Base-by-base conservation (phyloP, 2,797 vertebrate genomes). In the Sebastes umbrosus region DNA sequence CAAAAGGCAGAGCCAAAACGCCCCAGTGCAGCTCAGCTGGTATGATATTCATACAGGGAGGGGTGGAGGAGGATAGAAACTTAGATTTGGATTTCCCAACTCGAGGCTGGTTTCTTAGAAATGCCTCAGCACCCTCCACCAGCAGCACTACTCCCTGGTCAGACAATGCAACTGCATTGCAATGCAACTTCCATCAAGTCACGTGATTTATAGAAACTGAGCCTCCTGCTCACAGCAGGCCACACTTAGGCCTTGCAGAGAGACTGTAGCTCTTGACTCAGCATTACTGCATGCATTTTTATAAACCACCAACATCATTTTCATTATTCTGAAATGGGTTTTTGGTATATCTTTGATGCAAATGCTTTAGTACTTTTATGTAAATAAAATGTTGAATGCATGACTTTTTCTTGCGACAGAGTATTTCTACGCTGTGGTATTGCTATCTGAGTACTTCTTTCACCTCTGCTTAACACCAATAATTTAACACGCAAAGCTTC, bases 181-280 rank as follows among this genome's bases (percentile, higher is more conserved):
- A 8, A 1, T 5, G 8, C 4, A 9, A 88, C 12, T 39, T 88
- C 79, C 67, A 6, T 22, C 5, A 83, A 93, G 85, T 90, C 91
- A 93, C 82, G 83, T 93, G 91, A 83, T 92, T 93, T 90, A 65
- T 0, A n/a, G 55, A 89, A 91, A 93, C 70, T 70, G 25, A 54
- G 76, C 39, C 81, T 78, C 1, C 2, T 20, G 63, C 1, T 70
- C 11, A 12, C 4, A 73, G 80, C 46, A 74, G 46, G 50, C 59
- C 46, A n/a, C 8, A 59, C 6, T 25, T 3, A 46, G 43, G 50
- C 13, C 24, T 27, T 3, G 27, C 20, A 62, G 18, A 65, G 59
- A 55, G 7, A 8, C 34, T 52, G 69, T n/a, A 10, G 1, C 4
- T 25, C 29, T 50, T 77, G 62, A 76, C 18, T 85, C 83, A 83